These are phyloP conservation scores for Lissonota sp. DNA, from an alignment of 2,888 invertebrate species.

Conservation along the genomic window DNA sequence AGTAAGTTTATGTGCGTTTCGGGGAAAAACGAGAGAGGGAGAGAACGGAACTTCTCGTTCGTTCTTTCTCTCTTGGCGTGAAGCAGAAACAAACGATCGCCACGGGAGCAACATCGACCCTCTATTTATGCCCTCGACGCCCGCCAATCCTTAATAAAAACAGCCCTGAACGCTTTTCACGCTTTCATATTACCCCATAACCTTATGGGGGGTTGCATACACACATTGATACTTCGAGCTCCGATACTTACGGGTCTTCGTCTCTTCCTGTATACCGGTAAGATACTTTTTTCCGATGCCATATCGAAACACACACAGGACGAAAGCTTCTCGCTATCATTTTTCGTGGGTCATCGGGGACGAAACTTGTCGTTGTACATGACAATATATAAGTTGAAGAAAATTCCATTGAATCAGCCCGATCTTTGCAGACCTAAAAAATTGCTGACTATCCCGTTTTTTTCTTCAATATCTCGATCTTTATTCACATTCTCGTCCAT, in stretches of 20 bases:
- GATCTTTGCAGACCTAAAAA: constrained; percentile 28
- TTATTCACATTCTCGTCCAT: constrained; percentile 47
- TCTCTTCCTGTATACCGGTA: constrained; percentile 16
- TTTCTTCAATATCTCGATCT: constrained; percentile 36
- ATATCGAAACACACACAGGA: constrained; percentile 10
- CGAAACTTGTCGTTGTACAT: constrained; percentile 13
- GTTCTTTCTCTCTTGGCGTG: constrained; percentile 61
- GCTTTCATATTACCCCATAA: constrained; percentile 53
- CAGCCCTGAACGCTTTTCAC: constrained; percentile 56
- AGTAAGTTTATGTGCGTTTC: constrained; percentile 42
- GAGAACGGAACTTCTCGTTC: constrained; percentile 62
- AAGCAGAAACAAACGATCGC: constrained; percentile 75
- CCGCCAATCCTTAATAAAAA: constrained; percentile 68
- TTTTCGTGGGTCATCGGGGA: constrained; percentile 51
- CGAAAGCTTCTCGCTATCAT: constrained; percentile 39
- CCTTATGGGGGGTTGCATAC: constrained; percentile 49
- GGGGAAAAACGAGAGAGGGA: constrained; percentile 41
- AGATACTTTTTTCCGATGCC: constrained; percentile 38
- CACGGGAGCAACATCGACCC: constrained; percentile 76
- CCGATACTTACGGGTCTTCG: constrained; percentile 35
- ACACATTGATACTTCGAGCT: constrained; percentile 41
- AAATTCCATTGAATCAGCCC: constrained; percentile 53
- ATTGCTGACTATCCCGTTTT: constrained; percentile 55
- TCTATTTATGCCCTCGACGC: constrained; percentile 70
- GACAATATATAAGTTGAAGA: constrained; percentile 17